Base-by-base conservation (phyloP, 92 coral and sea anemone genomes). In the Porites cylindrica region DNA sequence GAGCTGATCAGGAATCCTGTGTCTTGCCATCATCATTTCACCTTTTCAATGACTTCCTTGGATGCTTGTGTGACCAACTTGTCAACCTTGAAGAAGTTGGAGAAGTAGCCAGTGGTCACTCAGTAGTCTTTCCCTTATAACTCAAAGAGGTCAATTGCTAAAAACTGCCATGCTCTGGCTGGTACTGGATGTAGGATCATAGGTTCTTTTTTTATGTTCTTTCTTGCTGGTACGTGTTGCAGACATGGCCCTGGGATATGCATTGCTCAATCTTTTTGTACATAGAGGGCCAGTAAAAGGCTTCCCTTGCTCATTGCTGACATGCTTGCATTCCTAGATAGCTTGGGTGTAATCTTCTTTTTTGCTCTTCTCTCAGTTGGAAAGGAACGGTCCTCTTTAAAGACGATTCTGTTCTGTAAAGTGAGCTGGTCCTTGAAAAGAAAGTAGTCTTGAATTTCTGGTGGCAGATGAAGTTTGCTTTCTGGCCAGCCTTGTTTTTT, bases 51-150 rank as follows among this genome's bases (percentile, higher is more conserved):
- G 29, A 79, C 75, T 66, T 79, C 38, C 51, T 66, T 65, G 56
- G 75, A 80, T 20, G 75, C 63, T 51, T 66, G 53, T 8, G 54
- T 65, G 51, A 0, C 75, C 12, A 66, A 64, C 64, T 79, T 79
- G 14, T 79, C 84, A 12, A 38, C 84, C 19, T 79, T 47, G 53
- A 66, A 79, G 63, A 79, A 79, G 50, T 79, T 66, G 14, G 84
- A 66, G 51, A 65, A n/a, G 7, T 66, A 66, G 84, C 63, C 47
- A 3, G 60, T 65, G 29, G 56, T 66, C 32, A 47, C 72, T 16
- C 65, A 52, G 11, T 67, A 80, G 20, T 80, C 75, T 51, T 80
- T 66, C 21, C 75, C 63, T 67, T 51, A 63, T 29, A 80, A 51
- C 84, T 66, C 73, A 6, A 50, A 62, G 18, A 79, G 84, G 13